A percentile compares a stretch with the other conserved stretches of the same genome.
These are phyloP conservation scores for Drosophila suboccidentalis DNA, from an alignment of 2,888 invertebrate genomes.

Conservation along the genomic window DNA sequence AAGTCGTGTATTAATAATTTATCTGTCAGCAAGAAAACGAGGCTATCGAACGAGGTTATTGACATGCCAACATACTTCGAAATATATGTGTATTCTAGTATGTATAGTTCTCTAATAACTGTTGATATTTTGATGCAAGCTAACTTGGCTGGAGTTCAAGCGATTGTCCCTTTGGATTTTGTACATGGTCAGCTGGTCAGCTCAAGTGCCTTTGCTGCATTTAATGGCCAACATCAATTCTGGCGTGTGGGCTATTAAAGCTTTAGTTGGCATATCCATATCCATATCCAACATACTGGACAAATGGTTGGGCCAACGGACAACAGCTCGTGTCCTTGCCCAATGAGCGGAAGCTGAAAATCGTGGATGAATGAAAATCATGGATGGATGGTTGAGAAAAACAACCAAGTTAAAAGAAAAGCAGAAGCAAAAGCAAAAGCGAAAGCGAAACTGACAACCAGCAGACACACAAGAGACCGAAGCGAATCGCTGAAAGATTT, in stretches of 20 bases:
- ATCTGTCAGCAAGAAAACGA: conserved; percentile 40
- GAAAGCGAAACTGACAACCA: conserved; percentile 26
- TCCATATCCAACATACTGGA: conserved; percentile 34
- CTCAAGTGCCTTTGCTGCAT: conserved; percentile 57
- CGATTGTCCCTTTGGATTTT: conserved; percentile 9
- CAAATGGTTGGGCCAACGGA: conserved; percentile 19
- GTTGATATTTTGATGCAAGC: conserved; percentile 16
- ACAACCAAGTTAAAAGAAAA: conserved; percentile 15
- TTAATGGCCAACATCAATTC: conserved; percentile 70
- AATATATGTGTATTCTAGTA: too few relatives aligned
- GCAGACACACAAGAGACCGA: conserved; percentile 43
- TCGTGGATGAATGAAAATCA: conserved; percentile 54
- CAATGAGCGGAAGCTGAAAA: conserved; percentile 61
- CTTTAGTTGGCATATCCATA: conserved; percentile 46
- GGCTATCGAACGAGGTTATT: conserved; percentile 60
- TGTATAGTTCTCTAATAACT: conserved; percentile 12
- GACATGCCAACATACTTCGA: conserved; percentile 42
- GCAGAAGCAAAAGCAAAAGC: background rate
- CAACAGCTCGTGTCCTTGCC: conserved; percentile 51
- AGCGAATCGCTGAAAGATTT: conserved; percentile 32
- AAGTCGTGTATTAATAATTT: conserved; percentile 59
- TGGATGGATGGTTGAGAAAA: conserved; percentile 44
- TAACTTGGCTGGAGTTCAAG: conserved; percentile 1
- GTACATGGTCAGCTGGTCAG: conserved; percentile 10
- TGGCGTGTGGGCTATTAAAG: conserved; percentile 59